These are phyloP conservation scores for Holcopasites calliopsidis DNA, from an alignment of 1,140 invertebrate species.

Conservation along the genomic window DNA sequence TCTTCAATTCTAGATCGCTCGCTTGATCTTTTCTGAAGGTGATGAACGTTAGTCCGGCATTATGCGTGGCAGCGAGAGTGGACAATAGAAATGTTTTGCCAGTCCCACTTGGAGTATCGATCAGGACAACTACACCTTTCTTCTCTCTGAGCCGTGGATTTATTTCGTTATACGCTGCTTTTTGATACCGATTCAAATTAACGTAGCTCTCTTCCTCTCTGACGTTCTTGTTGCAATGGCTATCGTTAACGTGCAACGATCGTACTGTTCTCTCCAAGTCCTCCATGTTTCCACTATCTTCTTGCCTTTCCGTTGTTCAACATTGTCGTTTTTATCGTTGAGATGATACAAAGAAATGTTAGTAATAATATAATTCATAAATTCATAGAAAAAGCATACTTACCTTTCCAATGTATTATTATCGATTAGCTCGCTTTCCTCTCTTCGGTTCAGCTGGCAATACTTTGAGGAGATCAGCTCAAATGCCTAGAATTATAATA, in stretches of 20 bases:
- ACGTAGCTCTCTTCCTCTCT: rapidly evolving
- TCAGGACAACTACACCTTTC: not conserved
- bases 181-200: not conserved
- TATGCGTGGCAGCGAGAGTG: rapidly evolving
- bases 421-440: not conserved
- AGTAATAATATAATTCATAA: not conserved
- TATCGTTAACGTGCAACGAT: not conserved
- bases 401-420: not conserved
- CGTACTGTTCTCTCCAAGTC: too few species aligned
- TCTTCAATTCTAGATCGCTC: not conserved
- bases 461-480: too few species aligned
- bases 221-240: not conserved
- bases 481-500: not conserved
- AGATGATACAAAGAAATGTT: not conserved
- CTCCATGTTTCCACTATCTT: not conserved
- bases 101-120: not conserved
- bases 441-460: too few species aligned
- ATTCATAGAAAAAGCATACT: not conserved
- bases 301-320: not conserved
- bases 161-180: not conserved
- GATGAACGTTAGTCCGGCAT: rapidly evolving
- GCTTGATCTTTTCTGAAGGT: constrained; percentile 8
- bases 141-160: rapidly evolving
- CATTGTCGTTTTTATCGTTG: not conserved
- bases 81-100: constrained; percentile 20